Percentiles rank a stretch among this genome's conserved stretches.
Evolutionary conservation across 2,888 invertebrate genomes (phyloP).

Genomic region (Parasteatoda lunata): DNA sequence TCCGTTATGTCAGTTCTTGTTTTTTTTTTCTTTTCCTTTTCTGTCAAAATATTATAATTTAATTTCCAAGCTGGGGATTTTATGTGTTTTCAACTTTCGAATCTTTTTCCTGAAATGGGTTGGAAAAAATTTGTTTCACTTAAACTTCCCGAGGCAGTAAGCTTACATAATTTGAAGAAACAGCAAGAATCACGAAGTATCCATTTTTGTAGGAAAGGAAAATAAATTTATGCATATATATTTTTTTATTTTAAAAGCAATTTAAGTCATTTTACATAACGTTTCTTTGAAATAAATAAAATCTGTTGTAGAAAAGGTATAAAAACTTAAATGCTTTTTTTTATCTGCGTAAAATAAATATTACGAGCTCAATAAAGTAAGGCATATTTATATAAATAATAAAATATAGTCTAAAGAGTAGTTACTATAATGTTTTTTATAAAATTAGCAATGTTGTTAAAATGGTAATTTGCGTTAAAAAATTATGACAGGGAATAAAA

Average conservation of each 20-base stretch:
- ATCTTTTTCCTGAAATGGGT: not conserved
- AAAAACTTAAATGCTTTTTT: no score
- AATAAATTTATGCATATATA: not conserved
- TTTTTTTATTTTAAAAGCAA: not conserved
- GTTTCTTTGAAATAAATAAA: no score
- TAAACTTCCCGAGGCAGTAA: not conserved
- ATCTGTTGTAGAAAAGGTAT: no score
- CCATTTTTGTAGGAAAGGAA: not conserved
- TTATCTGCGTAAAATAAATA: no score
- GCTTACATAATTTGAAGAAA: not conserved
- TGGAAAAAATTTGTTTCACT: not conserved
- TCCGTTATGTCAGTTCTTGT: not conserved
- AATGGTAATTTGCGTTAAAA: no score
- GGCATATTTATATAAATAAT: no score
- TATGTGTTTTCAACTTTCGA: constrained; percentile 5
- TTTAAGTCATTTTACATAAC: no score
- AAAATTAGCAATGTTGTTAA: no score
- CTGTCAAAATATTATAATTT: constrained; percentile 21
- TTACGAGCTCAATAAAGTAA: no score
- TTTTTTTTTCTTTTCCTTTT: not conserved
- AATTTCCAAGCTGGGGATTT: constrained; percentile 17
- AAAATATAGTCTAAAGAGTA: no score
- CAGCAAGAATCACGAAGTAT: not conserved
- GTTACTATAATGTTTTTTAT: no score
- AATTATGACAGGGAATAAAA: no score